Conservation (phyloP, 2,888 invertebrate genomes). For the Pogonocherus hispidulus region DNA sequence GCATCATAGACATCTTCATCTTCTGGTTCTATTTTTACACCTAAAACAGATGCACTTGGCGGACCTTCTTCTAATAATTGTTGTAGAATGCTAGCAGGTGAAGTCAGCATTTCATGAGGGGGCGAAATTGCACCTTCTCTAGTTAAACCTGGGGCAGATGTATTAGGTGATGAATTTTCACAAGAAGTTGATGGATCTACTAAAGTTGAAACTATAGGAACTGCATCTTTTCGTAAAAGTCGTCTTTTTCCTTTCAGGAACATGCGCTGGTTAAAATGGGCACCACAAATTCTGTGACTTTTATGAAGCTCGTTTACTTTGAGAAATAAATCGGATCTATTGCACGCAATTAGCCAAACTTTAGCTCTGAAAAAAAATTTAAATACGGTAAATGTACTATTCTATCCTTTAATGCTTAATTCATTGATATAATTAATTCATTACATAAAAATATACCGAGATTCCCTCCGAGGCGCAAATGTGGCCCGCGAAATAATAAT, state of each 20-base stretch:
- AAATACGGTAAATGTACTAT: no score
- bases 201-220: background rate
- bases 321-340: background rate
- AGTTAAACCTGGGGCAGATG: background rate
- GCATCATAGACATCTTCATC: background rate
- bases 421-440: no score
- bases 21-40: background rate
- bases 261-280: background rate
- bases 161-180: background rate
- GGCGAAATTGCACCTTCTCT: background rate
- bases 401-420: no score
- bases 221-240: background rate
- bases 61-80: background rate
- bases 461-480: no score
- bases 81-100: background rate
- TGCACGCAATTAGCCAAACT: background rate
- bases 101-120: background rate
- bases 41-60: background rate
- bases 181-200: background rate
- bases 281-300: background rate
- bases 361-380: background rate
- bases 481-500: no score
- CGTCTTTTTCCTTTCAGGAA: constrained; percentile 3
- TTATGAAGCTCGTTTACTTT: background rate
- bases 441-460: no score